Evolutionary conservation across 53 echinoderm and acorn worm genomes (phyloP).

Genomic region (Zoroaster sp.): DNA sequence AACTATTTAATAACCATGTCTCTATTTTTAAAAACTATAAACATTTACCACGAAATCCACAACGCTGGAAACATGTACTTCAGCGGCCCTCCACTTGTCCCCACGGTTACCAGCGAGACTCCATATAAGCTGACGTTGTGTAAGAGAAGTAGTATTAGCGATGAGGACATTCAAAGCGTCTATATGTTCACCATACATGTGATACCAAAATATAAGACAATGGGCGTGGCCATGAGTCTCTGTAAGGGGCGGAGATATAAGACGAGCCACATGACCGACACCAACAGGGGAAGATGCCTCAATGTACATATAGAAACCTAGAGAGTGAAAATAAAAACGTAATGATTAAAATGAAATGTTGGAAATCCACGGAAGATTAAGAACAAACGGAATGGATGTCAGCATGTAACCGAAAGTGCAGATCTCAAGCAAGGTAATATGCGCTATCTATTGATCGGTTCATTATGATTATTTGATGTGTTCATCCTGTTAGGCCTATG

Average conservation of each 20-base stretch:
- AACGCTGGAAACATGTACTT: constrained; percentile 52
- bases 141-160: constrained; percentile 51
- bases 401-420: too few relatives aligned
- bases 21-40: neutral
- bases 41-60: constrained; percentile 66
- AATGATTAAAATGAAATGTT: too few relatives aligned
- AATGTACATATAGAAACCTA: constrained; percentile 84
- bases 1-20: too few relatives aligned
- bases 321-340: neutral
- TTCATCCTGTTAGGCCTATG: neutral
- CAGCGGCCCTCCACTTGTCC: constrained; percentile 79
- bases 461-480: too few relatives aligned
- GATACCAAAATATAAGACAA: constrained; percentile 87
- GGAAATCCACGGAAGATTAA: too few relatives aligned
- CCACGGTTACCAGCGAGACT: constrained; percentile 75
- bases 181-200: constrained; percentile 73
- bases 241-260: constrained; percentile 64
- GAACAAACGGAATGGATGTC: too few relatives aligned
- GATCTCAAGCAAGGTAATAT: too few relatives aligned
- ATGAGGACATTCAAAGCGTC: constrained; percentile 72
- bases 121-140: constrained; percentile 65
- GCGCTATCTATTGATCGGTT: too few relatives aligned
- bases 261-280: constrained; percentile 59
- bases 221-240: constrained; percentile 54
- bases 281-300: constrained; percentile 47